These are phyloP conservation scores for Linepithema humile DNA, from an alignment of 1,140 invertebrate genomes.

Conservation along the genomic window DNA sequence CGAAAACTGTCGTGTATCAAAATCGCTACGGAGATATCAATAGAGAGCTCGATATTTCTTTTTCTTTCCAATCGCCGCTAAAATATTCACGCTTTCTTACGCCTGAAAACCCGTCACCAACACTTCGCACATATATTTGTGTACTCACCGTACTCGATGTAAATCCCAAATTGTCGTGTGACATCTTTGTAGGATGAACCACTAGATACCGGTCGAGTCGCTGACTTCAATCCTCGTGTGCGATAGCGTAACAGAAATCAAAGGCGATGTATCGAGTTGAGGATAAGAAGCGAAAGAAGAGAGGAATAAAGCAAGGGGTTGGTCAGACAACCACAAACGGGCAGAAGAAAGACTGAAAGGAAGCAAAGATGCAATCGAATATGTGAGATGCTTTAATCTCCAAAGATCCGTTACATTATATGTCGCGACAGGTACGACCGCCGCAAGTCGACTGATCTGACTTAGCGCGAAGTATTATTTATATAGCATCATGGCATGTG, in stretches of 20 bases:
- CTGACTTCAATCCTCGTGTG: constrained; percentile 2
- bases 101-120: neutral
- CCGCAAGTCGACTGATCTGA: constrained; percentile 79
- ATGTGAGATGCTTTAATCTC: no score
- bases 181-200: constrained; percentile 69
- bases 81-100: neutral
- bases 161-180: constrained; percentile 81
- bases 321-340: neutral
- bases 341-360: neutral
- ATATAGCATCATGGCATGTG: constrained; percentile 73
- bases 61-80: neutral
- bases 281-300: neutral
- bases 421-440: constrained; percentile 79
- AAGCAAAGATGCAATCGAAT: no score
- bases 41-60: neutral
- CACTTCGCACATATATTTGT: neutral
- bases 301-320: neutral
- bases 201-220: neutral
- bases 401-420: constrained; percentile 69
- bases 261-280: no score
- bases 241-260: neutral
- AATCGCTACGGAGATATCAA: neutral
- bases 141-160: constrained; percentile 79
- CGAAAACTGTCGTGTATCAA: neutral
- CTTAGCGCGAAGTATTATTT: constrained; percentile 81